Base-by-base conservation (phyloP, 2,797 vertebrate genomes). In the Paratrypauchen microcephalus region DNA sequence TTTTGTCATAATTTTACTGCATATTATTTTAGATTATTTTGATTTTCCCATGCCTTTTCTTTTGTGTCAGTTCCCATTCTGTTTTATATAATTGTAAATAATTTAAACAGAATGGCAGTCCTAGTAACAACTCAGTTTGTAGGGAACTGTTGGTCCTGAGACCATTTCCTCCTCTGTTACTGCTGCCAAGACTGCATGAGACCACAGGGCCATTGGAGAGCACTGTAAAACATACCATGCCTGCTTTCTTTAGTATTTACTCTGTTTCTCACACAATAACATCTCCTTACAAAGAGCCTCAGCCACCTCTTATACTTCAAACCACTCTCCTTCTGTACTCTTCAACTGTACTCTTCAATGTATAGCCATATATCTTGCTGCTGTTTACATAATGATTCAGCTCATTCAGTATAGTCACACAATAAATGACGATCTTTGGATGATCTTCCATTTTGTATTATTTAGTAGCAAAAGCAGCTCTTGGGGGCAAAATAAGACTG, bases 221-320 rank as follows among this genome's bases (percentile, higher is more conserved):
- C 41, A 45, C n/a, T n/a, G 41, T 45, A 5, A 45, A 15, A 57
- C 64, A 64, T 56, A 75, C 47, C 65, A 71, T 9, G 41, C 18
- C 50, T 55, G 41, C 71, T 69, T 79, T 64, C 13, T 66, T 71
- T 47, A 47, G 21, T 54, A 16, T 45, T 45, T 45, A 45, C 16
- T 70, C 19, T 3, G 12, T 73, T 30, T 50, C 45, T 70, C 71
- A 63, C 36, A 66, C 32, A 65, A 71, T n/a, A 67, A 16, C 13
- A 32, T 59, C 24, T 61, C 24, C 13, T 48, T 78, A 56, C 58
- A 66, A 26, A 74, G 73, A 26, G 61, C 63, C 73, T 79, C 62
- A 65, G 24, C 41, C 30, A 26, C 59, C 70, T 48, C 60, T 64
- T 36, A 16, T 19, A 48, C 66, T n/a, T 60, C 36, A 56, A 66